phyloP scores from a whole-genome alignment of 2,888 invertebrate genomes.

The Eristalis pertinax region DNA sequence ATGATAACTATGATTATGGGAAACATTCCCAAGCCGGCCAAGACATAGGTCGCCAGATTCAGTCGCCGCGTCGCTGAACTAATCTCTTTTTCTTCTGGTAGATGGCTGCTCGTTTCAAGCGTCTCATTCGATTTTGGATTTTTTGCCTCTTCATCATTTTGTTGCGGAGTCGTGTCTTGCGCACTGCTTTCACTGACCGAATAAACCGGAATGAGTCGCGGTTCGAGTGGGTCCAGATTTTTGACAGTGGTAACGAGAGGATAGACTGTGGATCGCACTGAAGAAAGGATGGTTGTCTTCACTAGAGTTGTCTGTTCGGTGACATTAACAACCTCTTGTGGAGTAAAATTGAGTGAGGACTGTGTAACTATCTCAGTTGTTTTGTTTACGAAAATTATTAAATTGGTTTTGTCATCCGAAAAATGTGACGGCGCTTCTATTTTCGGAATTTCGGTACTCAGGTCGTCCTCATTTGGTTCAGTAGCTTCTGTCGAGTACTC shows the following conservation, averaged over 20 bases:
- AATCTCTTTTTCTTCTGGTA: slow-evolving; percentile 82
- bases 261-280: slow-evolving; percentile 79
- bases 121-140: neutral
- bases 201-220: neutral
- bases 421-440: slow-evolving; percentile 28
- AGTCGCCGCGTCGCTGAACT: slow-evolving; percentile 84
- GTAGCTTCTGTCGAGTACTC: slow-evolving; percentile 45
- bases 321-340: slow-evolving; percentile 78
- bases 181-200: neutral
- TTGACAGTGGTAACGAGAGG: slow-evolving; percentile 73
- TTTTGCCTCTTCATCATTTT: neutral
- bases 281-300: slow-evolving; percentile 82
- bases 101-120: slow-evolving; percentile 62
- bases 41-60: slow-evolving; percentile 84
- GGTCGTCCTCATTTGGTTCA: slow-evolving; percentile 28
- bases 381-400: slow-evolving; percentile 80
- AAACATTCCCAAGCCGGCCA: slow-evolving; percentile 84
- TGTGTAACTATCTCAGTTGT: slow-evolving; percentile 78
- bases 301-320: slow-evolving; percentile 81
- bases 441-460: slow-evolving; percentile 33
- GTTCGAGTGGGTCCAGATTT: neutral
- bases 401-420: slow-evolving; percentile 78
- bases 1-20: slow-evolving; percentile 84
- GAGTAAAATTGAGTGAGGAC: slow-evolving; percentile 75
- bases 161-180: neutral